A percentile compares a stretch with the other conserved stretches of the same genome.
Conservation (phyloP, 1,140 invertebrate species). For the Brachionus plicatilis region DNA sequence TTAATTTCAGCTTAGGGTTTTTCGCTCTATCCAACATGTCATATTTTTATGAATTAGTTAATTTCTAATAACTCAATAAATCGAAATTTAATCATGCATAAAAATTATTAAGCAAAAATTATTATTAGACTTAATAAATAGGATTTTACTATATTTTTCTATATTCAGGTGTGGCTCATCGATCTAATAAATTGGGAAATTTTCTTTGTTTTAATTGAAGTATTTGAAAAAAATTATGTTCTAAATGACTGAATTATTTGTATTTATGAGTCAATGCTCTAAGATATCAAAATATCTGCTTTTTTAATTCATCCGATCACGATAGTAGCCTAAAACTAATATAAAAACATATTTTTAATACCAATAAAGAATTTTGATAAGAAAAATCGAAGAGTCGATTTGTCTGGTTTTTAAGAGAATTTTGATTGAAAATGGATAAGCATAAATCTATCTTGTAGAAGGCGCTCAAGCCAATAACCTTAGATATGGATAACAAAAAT, state of each 20-base stretch:
- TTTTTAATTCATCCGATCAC: not conserved
- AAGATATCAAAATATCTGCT: not conserved
- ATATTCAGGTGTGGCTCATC: not conserved
- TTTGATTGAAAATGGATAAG: conserved; percentile 18
- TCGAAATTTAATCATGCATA: too few species aligned
- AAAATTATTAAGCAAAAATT: too few species aligned
- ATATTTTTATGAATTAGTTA: too few species aligned
- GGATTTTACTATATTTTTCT: too few species aligned
- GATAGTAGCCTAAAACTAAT: not conserved
- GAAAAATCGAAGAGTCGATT: not conserved
- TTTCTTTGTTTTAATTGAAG: not conserved
- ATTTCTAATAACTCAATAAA: too few species aligned
- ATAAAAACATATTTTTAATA: not conserved
- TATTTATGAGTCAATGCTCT: not conserved
- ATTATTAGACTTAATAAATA: too few species aligned
- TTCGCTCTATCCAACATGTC: too few species aligned
- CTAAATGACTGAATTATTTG: not conserved
- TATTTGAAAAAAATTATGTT: not conserved
- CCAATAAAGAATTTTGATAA: not conserved
- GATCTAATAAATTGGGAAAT: not conserved
- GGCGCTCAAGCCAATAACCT: not conserved
- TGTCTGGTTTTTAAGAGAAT: conserved; percentile 19
- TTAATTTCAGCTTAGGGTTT: too few species aligned
- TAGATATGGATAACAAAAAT: conserved; percentile 2
- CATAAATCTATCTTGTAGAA: not conserved